Evolutionary conservation across 2,797 vertebrate species (phyloP).

Genomic region (Iguana delicatissima): DNA sequence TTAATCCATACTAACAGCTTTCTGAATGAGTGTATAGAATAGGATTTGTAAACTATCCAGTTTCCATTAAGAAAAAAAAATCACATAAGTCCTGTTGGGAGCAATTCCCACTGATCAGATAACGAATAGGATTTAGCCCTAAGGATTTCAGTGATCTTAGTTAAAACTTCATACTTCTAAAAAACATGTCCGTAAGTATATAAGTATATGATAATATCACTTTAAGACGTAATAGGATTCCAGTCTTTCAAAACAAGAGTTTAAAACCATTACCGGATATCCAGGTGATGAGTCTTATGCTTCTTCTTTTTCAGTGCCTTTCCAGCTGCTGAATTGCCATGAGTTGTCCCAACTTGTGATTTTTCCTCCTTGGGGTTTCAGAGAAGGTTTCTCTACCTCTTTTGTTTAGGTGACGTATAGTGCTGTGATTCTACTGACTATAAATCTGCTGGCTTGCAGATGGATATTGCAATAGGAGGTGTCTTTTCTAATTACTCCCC

Average conservation of each 20-base stretch:
- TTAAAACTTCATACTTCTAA: not conserved
- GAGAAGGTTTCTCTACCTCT: not conserved
- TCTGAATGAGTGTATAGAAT: not conserved
- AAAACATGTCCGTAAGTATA: too few species aligned
- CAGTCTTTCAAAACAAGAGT: slow-evolving; percentile 1
- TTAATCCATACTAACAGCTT: not conserved
- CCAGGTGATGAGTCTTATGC: not conserved
- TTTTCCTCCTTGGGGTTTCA: not conserved
- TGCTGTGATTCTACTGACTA: not conserved
- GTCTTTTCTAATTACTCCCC: not conserved
- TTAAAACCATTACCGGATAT: slow-evolving; percentile 10
- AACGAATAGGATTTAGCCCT: not conserved
- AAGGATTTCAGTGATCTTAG: not conserved
- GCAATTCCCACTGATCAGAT: not conserved
- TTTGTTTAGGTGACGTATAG: not conserved
- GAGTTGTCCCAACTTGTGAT: not conserved
- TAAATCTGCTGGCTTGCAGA: not conserved
- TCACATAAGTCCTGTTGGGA: not conserved
- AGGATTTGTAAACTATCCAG: not conserved
- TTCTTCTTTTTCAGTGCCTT: not conserved
- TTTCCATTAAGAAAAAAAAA: not conserved
- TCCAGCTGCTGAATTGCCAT: not conserved
- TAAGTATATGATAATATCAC: not conserved
- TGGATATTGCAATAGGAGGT: not conserved
- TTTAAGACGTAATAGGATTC: not conserved